A percentile compares a stretch with the other conserved stretches of the same genome.
Conservation (phyloP, 2,113 vertebrate species). For the Trematomus loennbergii region DNA sequence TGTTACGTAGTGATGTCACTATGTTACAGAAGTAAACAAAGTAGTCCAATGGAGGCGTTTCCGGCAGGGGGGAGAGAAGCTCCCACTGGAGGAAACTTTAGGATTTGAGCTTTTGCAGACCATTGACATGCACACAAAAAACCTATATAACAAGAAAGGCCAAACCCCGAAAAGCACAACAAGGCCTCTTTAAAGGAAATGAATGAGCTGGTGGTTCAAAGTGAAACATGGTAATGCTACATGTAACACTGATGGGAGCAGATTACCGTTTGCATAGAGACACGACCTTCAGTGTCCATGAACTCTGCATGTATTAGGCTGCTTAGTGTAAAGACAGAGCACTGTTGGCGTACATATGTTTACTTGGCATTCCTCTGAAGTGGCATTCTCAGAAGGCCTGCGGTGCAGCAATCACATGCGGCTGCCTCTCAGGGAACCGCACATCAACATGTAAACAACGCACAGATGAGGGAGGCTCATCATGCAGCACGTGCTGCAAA, state of each 20-base stretch:
- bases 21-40: no score
- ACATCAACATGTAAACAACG: conserved; percentile 59
- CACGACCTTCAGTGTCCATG: conserved; percentile 8
- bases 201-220: neutral
- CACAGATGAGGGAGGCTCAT: conserved; percentile 25
- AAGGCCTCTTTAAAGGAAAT: neutral
- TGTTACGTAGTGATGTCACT: no score
- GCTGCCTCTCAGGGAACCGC: conserved; percentile 33
- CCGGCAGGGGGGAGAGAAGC: no score
- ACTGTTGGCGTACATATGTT: conserved; percentile 15
- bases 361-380: conserved; percentile 49
- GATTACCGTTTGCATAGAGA: conserved; percentile 11
- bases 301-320: conserved; percentile 11
- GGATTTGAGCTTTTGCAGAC: no score
- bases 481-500: conserved; percentile 9
- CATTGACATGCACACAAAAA: no score
- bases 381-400: conserved; percentile 25
- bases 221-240: neutral
- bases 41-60: no score
- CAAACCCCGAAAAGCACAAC: no score
- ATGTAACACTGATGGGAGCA: neutral
- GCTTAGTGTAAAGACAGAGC: neutral
- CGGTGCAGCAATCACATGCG: conserved; percentile 32
- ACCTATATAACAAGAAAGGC: no score
- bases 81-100: no score